Percentiles rank a stretch among this genome's conserved stretches.
phyloP scores from a whole-genome alignment of 2,113 vertebrate genomes.

The Macheiramphus alcinus region DNA sequence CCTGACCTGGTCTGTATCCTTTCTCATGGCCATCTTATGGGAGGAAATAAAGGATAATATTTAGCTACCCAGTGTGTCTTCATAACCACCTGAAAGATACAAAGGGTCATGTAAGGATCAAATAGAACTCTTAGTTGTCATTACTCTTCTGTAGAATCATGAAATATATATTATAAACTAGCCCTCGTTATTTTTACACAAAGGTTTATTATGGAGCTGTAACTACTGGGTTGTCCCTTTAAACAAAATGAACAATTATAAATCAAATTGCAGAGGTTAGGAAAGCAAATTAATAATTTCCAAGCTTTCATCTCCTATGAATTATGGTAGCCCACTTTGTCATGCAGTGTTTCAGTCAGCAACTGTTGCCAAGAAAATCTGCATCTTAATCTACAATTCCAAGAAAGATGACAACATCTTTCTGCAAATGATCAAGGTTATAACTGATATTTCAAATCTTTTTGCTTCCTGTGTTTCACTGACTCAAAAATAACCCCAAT shows the following conservation, averaged over 20 bases:
- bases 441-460: background rate
- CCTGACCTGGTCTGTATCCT: background rate
- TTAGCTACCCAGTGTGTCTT: background rate
- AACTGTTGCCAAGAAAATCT: constrained; percentile 33
- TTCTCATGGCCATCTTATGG: background rate
- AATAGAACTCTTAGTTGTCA: background rate
- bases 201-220: background rate
- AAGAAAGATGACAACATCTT: constrained; percentile 34
- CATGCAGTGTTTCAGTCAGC: background rate
- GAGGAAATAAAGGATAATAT: background rate
- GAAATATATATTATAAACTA: background rate
- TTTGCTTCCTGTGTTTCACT: background rate
- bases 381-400: constrained; percentile 10
- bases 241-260: background rate
- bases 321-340: background rate
- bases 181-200: background rate
- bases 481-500: background rate
- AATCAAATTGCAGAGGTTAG: background rate
- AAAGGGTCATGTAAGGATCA: background rate
- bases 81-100: background rate
- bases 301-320: background rate
- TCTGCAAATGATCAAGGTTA: background rate
- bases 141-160: background rate
- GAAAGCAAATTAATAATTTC: background rate
- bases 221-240: background rate